Evolutionary conservation across 2,888 invertebrate species (phyloP).

Genomic region (Meteorus colon): DNA sequence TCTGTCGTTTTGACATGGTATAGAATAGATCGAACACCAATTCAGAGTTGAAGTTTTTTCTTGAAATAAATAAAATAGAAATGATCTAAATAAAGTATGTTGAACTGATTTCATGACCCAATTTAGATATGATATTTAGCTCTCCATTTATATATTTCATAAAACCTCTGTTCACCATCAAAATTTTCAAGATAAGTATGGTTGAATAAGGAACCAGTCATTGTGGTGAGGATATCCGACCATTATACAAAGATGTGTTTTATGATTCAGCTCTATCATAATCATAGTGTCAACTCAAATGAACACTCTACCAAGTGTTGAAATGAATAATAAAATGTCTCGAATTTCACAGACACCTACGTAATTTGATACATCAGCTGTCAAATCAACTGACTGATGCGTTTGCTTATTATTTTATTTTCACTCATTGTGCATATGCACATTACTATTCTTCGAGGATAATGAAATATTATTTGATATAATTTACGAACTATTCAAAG

Average conservation of each 20-base stretch:
- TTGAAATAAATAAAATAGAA: neutral
- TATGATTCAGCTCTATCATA: conserved; percentile 20
- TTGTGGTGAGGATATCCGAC: conserved; percentile 30
- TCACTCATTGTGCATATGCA: conserved; percentile 33
- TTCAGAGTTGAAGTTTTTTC: neutral
- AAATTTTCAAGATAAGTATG: neutral
- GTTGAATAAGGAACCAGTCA: neutral
- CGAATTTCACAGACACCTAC: conserved; percentile 53
- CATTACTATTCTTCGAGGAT: conserved; percentile 22
- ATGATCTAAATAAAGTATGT: neutral
- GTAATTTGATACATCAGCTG: conserved; percentile 58
- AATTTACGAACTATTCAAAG: neutral
- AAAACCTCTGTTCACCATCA: neutral
- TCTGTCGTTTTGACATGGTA: neutral
- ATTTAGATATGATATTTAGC: neutral
- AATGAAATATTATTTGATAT: conserved; percentile 14
- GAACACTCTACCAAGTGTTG: conserved; percentile 25
- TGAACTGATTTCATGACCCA: neutral
- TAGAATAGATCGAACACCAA: neutral
- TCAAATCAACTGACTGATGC: conserved; percentile 53
- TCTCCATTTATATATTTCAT: neutral
- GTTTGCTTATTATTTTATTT: conserved; percentile 34
- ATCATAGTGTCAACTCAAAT: conserved; percentile 28
- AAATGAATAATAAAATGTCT: conserved; percentile 53
- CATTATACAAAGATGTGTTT: conserved; percentile 10